Evolutionary conservation across 2,797 vertebrate genomes (phyloP), one percentile per base, ranked within the genome.

Genomic region (Heliangelus exortis): DNA sequence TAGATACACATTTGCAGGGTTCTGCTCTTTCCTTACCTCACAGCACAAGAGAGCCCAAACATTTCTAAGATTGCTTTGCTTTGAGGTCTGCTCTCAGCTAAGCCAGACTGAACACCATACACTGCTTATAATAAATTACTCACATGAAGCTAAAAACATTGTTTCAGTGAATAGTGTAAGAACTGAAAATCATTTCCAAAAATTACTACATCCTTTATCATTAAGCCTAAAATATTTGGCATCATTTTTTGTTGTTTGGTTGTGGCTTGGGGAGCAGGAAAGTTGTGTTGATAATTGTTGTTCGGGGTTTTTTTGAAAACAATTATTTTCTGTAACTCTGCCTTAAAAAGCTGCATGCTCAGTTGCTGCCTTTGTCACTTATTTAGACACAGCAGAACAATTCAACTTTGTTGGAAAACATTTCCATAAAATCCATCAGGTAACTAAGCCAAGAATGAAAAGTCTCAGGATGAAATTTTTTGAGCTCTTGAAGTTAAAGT

Each of bases 391-490:
- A 23, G 45, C 17, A 79, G 51, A 76, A 87, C 61, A 92, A 92
- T 50, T 93, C 62, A 93, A 83, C 73, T 93, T 84, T 74, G 69
- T 20, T 61, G 66, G 67, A 62, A 75, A 94, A 72, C 55, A 57
- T 47, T 93, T 84, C 80, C 59, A 78, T n/a, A 81, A 95, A 91
- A 93, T 34, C 67, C 7, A 65, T 59, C 48, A 87, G 65, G 77
- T 94, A 97, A 97, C 95, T 96, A 95, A 91, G 62, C 68, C 77
- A 96, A 93, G 89, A 73, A 88, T 89, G 72, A 96, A 93, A 83
- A 95, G 72, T 57, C 73, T 76, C 51, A 58, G 28, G 39, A 88
- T 66, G 15, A 95, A 87, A 36, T 25, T 19, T 48, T 75, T 93
- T 76, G 25, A 94, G 89, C 84, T 92, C 84, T 89, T 90, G 69